These are phyloP conservation scores for Turritopsis dohrnii DNA, from an alignment of 30 jellyfish, hydroid and myxozoan species.

Conservation along the genomic window DNA sequence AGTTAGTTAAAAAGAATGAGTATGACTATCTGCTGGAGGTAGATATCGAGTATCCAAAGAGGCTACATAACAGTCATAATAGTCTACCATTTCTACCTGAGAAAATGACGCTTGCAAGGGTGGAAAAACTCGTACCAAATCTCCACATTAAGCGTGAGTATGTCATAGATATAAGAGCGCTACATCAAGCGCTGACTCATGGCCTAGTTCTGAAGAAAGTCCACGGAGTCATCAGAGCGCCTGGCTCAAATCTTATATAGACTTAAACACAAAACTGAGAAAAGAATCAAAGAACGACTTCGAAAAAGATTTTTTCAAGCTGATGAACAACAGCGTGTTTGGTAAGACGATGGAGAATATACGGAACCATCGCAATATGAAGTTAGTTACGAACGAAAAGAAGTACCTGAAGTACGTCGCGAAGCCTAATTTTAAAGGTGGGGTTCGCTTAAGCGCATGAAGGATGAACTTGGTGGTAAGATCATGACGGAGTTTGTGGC, in stretches of 20 bases:
- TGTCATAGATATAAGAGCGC: not conserved
- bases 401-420: not conserved
- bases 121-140: not conserved
- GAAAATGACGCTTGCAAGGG: not conserved
- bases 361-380: not conserved
- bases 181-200: not conserved
- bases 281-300: not conserved
- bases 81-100: no score
- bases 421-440: not conserved
- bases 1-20: no score
- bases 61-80: no score
- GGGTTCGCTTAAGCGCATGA: not conserved
- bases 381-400: no score
- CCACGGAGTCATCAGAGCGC: slow-evolving; percentile 5
- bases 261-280: not conserved
- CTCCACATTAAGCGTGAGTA: not conserved
- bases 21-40: no score
- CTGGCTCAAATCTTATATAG: not conserved
- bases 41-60: no score
- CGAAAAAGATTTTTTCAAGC: slow-evolving; percentile 17
- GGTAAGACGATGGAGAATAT: slow-evolving; percentile 20
- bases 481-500: no score
- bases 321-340: slow-evolving; percentile 18
- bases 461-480: no score
- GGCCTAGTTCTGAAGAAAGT: not conserved